These are phyloP conservation scores for Pheosia gnoma DNA, from an alignment of 2,888 invertebrate genomes.

Conservation along the genomic window DNA sequence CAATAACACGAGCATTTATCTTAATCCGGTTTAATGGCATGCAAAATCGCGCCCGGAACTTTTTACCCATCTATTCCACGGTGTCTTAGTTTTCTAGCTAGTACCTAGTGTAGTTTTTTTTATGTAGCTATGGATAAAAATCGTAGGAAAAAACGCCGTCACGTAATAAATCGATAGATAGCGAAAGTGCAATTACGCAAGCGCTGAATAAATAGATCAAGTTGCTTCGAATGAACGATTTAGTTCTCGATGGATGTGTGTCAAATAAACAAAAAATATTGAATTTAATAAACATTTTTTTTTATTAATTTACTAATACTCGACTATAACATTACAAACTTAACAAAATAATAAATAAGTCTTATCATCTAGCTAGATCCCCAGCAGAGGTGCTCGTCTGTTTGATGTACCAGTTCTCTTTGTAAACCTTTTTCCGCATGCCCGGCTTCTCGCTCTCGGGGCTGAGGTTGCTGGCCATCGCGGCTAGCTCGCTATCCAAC, in stretches of 20 bases:
- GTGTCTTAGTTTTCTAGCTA: constrained; percentile 55
- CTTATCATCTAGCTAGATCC: constrained; percentile 70
- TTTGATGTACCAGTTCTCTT: constrained; percentile 79
- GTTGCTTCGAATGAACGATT: constrained; percentile 16
- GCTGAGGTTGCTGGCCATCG: constrained; percentile 72
- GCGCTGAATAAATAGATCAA: constrained; percentile 29
- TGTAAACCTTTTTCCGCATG: constrained; percentile 71
- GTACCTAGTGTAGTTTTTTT: constrained; percentile 49
- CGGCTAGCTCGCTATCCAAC: constrained; percentile 71
- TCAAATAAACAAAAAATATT: constrained; percentile 24
- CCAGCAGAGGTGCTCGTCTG: constrained; percentile 70
- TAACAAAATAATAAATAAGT: constrained; percentile 62
- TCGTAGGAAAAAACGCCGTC: constrained; percentile 59
- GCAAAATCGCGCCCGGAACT: constrained; percentile 52
- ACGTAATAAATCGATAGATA: constrained; percentile 72
- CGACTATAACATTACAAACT: constrained; percentile 46
- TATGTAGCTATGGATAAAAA: constrained; percentile 50
- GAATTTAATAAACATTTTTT: constrained; percentile 17
- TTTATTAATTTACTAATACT: constrained; percentile 44
- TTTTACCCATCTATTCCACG: constrained; percentile 58
- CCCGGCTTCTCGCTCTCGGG: constrained; percentile 72
- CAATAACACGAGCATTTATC: constrained; percentile 27
- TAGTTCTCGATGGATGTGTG: constrained; percentile 11
- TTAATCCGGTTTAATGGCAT: constrained; percentile 39
- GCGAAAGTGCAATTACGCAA: constrained; percentile 73